Evolutionary conservation across 2,113 vertebrate genomes (phyloP), one percentile per base, ranked within the genome.

Genomic region (Syngnathus floridae): DNA sequence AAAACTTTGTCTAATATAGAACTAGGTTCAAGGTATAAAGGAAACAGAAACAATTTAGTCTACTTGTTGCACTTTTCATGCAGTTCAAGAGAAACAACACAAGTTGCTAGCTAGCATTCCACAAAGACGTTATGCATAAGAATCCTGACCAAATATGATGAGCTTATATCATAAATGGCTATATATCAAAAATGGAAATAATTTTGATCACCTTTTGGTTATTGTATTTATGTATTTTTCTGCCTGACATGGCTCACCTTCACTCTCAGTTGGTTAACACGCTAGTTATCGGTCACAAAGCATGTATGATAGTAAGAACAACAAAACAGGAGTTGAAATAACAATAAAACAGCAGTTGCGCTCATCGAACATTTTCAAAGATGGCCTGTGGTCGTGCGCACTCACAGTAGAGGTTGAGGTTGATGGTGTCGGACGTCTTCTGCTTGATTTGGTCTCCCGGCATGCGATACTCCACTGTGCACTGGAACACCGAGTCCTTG

Each of bases 391-490:
- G 31, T 11, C 49, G 8, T 5, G 11, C 43, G 9, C 46, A 90
- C 94, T 93, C 84, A 96, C 94, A 96, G 88, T 92, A 91, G 70
- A 95, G 76, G 5, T 83, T 86, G 74, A 95, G 86, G 22, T 31
- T 74, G 87, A 94, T 93, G 35, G 12, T 3, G 0, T 81, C 58
- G 0, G 93, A 92, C 65, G 81, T 81, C 66, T 85, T 86, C 41
- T 66, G 76, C 65, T 76, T 73, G 0, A 82, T 82, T 4, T 54
- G n/a, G 1, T 61, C 74, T 0, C 26, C 36, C 0, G 90, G 91
- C 84, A 93, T 84, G 7, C 35, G 67, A 85, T 92, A 94, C 77
- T 85, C 88, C 36, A 90, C 92, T 0, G 72, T 82, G 72, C 94
- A 96, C 48, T 84, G 80, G 81, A 93, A 94, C 35, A 22, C 52